Percentiles rank a stretch among this genome's conserved stretches.
Evolutionary conservation across 2,888 invertebrate genomes (phyloP).

Genomic region (Amphiduros pacificus): DNA sequence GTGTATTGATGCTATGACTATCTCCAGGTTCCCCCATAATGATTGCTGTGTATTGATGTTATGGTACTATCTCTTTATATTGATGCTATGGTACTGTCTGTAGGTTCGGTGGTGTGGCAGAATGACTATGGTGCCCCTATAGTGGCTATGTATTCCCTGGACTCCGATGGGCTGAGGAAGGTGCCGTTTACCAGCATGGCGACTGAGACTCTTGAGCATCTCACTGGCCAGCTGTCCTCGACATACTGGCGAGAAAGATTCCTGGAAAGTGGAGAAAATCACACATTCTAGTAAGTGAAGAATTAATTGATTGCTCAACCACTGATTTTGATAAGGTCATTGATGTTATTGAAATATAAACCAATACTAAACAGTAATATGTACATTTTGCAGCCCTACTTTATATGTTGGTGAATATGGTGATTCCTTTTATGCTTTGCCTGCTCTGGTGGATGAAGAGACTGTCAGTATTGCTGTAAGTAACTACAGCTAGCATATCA

Average conservation of each 20-base stretch:
- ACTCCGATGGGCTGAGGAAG: conserved; percentile 69
- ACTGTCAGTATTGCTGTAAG: conserved; percentile 79
- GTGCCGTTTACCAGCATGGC: conserved; percentile 89
- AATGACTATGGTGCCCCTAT: conserved; percentile 85
- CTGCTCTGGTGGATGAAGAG: conserved; percentile 83
- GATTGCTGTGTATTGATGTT: no score
- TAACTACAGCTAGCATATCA: no score
- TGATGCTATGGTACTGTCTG: not conserved
- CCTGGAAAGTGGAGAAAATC: conserved; percentile 46
- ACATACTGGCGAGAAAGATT: conserved; percentile 50
- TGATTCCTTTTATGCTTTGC: conserved; percentile 87
- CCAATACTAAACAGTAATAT: no score
- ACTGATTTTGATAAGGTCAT: no score
- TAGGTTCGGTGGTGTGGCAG: conserved; percentile 82
- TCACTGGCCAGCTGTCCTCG: conserved; percentile 51
- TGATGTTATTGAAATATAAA: no score
- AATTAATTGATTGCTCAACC: not conserved
- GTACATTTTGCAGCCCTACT: conserved; percentile 70
- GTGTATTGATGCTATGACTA: no score
- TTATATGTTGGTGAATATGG: conserved; percentile 88
- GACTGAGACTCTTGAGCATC: conserved; percentile 72
- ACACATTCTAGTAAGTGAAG: conserved; percentile 50
- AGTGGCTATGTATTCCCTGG: conserved; percentile 76
- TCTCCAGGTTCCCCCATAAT: no score
- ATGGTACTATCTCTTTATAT: no score